These are phyloP conservation scores for Catajapyx aquilonaris DNA, from an alignment of 1,140 invertebrate species.

Conservation along the genomic window DNA sequence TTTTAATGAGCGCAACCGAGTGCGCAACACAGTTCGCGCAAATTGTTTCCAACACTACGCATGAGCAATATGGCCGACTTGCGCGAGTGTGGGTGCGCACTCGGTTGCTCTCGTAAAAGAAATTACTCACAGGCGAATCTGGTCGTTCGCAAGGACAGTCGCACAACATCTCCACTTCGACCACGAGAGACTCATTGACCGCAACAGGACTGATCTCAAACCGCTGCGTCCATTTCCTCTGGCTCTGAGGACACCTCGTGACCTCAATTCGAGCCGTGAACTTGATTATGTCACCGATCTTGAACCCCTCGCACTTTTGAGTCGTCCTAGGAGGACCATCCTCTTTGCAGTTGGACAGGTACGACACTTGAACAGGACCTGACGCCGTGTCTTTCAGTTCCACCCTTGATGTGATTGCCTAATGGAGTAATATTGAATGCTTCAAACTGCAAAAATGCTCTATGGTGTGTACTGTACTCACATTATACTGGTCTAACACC, in stretches of 20 bases:
- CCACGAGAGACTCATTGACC: constrained; percentile 60
- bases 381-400: constrained; percentile 81
- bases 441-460: neutral
- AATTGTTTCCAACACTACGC: no score
- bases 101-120: no score
- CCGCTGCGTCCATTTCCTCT: constrained; percentile 50
- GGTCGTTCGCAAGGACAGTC: constrained; percentile 66
- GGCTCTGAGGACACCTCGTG: constrained; percentile 42
- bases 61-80: no score
- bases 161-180: constrained; percentile 74
- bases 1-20: no score
- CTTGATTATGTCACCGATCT: constrained; percentile 56
- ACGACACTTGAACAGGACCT: constrained; percentile 62
- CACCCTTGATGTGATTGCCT: constrained; percentile 82
- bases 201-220: constrained; percentile 85
- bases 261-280: constrained; percentile 26
- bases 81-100: no score
- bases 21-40: no score
- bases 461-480: no score
- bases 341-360: constrained; percentile 68
- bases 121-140: constrained; percentile 26
- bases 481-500: constrained; percentile 70
- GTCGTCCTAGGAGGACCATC: constrained; percentile 34
- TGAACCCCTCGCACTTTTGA: constrained; percentile 63
- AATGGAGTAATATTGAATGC: neutral